Evolutionary conservation across 2,888 invertebrate species (phyloP).

Genomic region (Machimus rusticus): DNA sequence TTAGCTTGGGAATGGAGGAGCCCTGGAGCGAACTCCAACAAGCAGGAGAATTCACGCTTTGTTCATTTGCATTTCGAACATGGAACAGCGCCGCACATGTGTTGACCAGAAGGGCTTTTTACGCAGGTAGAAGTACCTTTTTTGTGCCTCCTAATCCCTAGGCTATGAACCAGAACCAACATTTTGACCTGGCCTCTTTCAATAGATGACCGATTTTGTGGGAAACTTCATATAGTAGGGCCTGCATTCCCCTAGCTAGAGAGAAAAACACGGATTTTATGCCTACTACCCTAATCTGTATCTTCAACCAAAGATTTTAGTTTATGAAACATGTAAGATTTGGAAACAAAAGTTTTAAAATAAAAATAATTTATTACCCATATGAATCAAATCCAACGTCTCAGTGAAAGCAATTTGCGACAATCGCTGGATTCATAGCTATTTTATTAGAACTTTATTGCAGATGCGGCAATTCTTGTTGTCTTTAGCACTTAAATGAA

Average conservation of each 20-base stretch:
- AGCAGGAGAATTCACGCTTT: background rate
- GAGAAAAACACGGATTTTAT: background rate
- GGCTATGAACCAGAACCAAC: background rate
- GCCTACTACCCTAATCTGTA: background rate
- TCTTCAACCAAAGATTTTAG: background rate
- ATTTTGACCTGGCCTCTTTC: background rate
- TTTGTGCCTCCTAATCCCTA: background rate
- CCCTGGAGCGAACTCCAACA: background rate
- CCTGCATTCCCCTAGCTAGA: background rate
- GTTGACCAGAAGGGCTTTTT: conserved; percentile 6
- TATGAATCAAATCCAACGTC: background rate
- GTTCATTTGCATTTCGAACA: conserved; percentile 28
- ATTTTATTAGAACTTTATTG: background rate
- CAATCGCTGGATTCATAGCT: background rate
- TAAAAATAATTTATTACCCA: conserved; percentile 6
- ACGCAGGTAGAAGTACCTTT: conserved; percentile 26
- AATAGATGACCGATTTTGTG: background rate
- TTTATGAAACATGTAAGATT: background rate
- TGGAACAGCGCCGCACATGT: background rate
- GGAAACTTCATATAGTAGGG: background rate
- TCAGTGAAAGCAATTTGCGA: background rate
- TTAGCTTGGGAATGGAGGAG: background rate
- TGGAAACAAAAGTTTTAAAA: background rate
- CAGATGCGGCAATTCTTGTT: background rate
- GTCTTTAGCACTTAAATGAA: background rate